A percentile compares a stretch with the other conserved stretches of the same genome.
Evolutionary conservation across 1,140 invertebrate species (phyloP).

Genomic region (Tenebrio molitor): DNA sequence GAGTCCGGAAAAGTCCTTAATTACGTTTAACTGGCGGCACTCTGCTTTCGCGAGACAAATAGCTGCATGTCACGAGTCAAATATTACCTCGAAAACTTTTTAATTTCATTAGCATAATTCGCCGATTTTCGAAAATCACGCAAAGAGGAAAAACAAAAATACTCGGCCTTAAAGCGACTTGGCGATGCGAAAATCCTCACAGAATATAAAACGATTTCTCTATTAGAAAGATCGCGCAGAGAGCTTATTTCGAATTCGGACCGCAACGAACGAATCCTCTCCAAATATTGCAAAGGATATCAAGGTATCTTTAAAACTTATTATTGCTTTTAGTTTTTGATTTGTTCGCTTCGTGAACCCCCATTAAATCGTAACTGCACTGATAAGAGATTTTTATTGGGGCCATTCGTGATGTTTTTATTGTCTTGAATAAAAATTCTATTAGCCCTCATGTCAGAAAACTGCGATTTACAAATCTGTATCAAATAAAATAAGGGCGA

Average conservation of each 20-base stretch:
- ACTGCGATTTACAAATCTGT: not conserved
- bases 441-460: slow-evolving; percentile 3
- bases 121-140: slow-evolving; percentile 29
- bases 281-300: slow-evolving; percentile 49
- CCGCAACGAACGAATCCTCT: slow-evolving; percentile 40
- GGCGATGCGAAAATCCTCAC: slow-evolving; percentile 31
- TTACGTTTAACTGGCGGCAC: slow-evolving; percentile 32
- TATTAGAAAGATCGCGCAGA: slow-evolving; percentile 43
- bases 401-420: not conserved
- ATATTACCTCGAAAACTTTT: slow-evolving; percentile 20
- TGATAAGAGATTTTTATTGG: not conserved
- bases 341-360: not conserved
- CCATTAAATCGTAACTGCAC: not conserved
- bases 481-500: not conserved
- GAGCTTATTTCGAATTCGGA: slow-evolving; percentile 48
- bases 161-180: slow-evolving; percentile 33
- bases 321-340: slow-evolving; percentile 42
- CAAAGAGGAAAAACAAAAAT: slow-evolving; percentile 48
- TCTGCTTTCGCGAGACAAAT: slow-evolving; percentile 33
- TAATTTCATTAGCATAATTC: slow-evolving; percentile 40
- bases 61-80: slow-evolving; percentile 33
- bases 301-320: slow-evolving; percentile 49
- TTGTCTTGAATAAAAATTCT: slow-evolving; percentile 1
- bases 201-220: slow-evolving; percentile 52
- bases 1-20: slow-evolving; percentile 40